These are phyloP conservation scores for Pogonocichla stellata DNA, from an alignment of 2,113 vertebrate genomes.

Conservation along the genomic window DNA sequence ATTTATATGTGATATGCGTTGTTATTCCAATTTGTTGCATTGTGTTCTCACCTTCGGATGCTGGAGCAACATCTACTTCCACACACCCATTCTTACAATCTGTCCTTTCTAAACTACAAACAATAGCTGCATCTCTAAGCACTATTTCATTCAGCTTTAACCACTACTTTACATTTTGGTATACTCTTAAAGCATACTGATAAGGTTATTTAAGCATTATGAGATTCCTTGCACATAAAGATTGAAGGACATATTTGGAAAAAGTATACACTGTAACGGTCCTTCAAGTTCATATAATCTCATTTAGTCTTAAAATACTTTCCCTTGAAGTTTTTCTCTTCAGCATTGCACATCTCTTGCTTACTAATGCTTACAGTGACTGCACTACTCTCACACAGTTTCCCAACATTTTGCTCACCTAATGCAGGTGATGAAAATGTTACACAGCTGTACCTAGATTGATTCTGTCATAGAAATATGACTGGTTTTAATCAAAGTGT, in stretches of 20 bases:
- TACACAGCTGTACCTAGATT: neutral
- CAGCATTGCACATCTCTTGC: neutral
- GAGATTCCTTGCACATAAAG: neutral
- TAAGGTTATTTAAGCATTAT: neutral
- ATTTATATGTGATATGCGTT: rapidly evolving
- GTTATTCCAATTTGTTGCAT: neutral
- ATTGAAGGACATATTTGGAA: neutral
- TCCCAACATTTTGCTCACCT: neutral
- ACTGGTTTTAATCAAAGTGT: neutral
- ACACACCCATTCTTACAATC: neutral
- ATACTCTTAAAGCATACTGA: neutral
- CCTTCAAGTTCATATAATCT: neutral
- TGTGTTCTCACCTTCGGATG: neutral
- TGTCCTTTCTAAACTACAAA: neutral
- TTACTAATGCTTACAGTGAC: neutral
- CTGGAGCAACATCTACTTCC: neutral
- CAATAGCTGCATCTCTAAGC: neutral
- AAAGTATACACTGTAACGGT: neutral
- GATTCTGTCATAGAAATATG: neutral
- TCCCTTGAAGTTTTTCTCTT: neutral
- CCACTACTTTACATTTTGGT: neutral
- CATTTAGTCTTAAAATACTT: neutral
- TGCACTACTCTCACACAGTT: neutral
- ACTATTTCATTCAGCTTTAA: neutral
- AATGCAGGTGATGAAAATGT: neutral